Evolutionary conservation across 53 echinoderm and acorn worm species (phyloP).

Genomic region (Henricia sp.): DNA sequence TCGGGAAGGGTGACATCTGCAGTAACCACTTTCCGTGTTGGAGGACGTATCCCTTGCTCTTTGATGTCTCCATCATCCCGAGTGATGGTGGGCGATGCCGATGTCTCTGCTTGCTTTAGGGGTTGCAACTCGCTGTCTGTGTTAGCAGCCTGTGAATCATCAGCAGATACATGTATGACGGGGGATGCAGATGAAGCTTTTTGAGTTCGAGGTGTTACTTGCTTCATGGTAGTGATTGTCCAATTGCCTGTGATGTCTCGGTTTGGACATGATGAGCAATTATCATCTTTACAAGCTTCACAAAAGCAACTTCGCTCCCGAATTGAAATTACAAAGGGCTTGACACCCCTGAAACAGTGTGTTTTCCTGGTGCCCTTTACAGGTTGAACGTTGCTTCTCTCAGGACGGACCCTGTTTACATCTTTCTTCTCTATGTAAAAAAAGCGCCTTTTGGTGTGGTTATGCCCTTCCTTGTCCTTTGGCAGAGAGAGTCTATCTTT

Average conservation of each 20-base stretch:
- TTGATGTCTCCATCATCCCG: no score
- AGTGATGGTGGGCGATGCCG: no score
- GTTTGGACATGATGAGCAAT: slow-evolving; percentile 28
- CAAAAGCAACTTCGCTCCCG: slow-evolving; percentile 36
- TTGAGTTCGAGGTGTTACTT: neutral
- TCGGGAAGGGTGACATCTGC: neutral
- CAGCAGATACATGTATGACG: no score
- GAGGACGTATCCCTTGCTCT: no score
- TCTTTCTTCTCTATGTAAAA: slow-evolving; percentile 20
- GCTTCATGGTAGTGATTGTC: slow-evolving; percentile 10
- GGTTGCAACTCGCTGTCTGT: no score
- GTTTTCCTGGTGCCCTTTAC: slow-evolving; percentile 22
- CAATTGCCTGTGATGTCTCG: slow-evolving; percentile 2
- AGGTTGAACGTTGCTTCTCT: slow-evolving; percentile 16
- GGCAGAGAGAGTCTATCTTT: slow-evolving; percentile 18
- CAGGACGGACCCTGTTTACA: slow-evolving; percentile 29
- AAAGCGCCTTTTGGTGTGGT: slow-evolving; percentile 52
- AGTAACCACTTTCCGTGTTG: neutral
- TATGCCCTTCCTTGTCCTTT: slow-evolving; percentile 1
- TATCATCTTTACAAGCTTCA: neutral
- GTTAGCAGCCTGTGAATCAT: no score
- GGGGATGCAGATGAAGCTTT: no score
- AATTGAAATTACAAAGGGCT: neutral
- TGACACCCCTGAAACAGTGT: slow-evolving; percentile 26
- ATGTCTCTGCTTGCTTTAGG: no score